Conservation (phyloP, 2,113 vertebrate genomes). For the Anoplopoma fimbria region DNA sequence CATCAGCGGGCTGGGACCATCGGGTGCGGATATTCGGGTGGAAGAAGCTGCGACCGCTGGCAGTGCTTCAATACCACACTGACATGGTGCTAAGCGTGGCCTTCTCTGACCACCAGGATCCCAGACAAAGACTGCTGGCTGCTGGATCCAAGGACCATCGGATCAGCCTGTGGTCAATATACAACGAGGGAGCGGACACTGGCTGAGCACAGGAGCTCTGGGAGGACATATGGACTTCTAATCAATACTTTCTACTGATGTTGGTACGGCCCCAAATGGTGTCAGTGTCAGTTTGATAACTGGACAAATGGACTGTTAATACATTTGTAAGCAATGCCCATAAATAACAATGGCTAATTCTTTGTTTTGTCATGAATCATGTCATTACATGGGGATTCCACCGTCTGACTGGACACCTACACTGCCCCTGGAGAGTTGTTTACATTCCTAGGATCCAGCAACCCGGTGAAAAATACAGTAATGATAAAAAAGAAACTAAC, state of each 20-base stretch:
- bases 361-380: background rate
- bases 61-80: constrained; percentile 91
- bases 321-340: background rate
- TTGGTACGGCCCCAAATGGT: background rate
- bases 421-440: background rate
- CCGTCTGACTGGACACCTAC: background rate
- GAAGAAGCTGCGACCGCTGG: constrained; percentile 91
- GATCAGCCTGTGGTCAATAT: constrained; percentile 95
- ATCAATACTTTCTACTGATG: background rate
- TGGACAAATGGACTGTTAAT: constrained; percentile 3
- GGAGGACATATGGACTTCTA: constrained; percentile 16
- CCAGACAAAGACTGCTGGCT: constrained; percentile 86
- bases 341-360: background rate
- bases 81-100: constrained; percentile 87
- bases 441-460: no score
- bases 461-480: background rate
- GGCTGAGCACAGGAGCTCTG: constrained; percentile 44
- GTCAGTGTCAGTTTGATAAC: background rate
- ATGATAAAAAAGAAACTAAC: background rate
- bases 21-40: constrained; percentile 91
- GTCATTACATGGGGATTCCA: background rate
- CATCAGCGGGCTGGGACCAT: constrained; percentile 94
- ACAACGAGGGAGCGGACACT: constrained; percentile 70
- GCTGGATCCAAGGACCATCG: constrained; percentile 93
- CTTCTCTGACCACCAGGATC: constrained; percentile 86